Base-by-base conservation (phyloP, 1,140 invertebrate species). In the Drosophila suzukii region DNA sequence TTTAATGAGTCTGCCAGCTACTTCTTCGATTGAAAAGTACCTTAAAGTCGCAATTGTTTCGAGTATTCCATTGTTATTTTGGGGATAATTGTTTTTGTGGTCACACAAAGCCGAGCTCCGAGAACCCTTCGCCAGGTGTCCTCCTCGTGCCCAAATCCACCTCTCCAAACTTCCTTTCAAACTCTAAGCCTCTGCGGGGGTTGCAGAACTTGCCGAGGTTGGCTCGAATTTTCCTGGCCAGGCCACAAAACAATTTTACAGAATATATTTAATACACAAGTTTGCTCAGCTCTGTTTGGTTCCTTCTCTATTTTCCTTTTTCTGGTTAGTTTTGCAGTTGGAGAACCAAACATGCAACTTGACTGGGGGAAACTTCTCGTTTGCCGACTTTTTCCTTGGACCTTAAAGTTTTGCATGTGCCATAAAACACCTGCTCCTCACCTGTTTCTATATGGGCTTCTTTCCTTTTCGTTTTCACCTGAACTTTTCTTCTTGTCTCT, bases 231-330 rank as follows among this genome's bases (percentile, higher is more conserved):
- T 83, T 55, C 55, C 47, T 46, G 46, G 41, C 49, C 72, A 20
- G 66, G 81, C 81, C 77, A 57, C 61, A 84, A 84, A 85, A 85
- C 81, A 84, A 84, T 83, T 83, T 83, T 56, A 84, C 61, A 57
- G 85, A 79, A 84, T 84, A 84, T 85, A 84, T 85, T 85, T 85
- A 84, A 83, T 84, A 82, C 66, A 82, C 75, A 82, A 82, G 66
- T 74, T 83, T 71, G 41, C 27, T 44, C 36, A 71, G 67, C 15
- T 63, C 44, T 27, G 38, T 51, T 62, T 36, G 47, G 55, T 1
- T 41, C 5, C 38, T 44, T 34, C 13, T 47, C 4, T 11, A 4
- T 20, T 11, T 36, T 20, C 11, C 20, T 11, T 24, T 4, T 17
- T 60, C 20, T 27, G 30, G 54, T 11, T 4, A 49, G 12, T 10